Evolutionary conservation across 2,113 vertebrate species (phyloP).

Genomic region (Ailuropoda melanoleuca): DNA sequence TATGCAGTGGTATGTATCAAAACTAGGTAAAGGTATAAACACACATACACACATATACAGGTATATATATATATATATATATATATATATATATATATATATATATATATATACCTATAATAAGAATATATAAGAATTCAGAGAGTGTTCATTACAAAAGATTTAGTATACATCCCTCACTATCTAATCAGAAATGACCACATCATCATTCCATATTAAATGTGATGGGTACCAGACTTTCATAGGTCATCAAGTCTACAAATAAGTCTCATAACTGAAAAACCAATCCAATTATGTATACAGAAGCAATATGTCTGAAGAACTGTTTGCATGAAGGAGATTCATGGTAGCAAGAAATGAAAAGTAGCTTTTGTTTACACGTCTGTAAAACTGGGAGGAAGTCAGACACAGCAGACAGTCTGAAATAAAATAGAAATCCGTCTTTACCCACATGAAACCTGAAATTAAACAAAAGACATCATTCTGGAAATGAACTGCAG

Average conservation of each 20-base stretch:
- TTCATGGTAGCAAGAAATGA: background rate
- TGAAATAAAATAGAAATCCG: slow-evolving; percentile 5
- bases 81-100: too few relatives aligned
- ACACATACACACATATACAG: background rate
- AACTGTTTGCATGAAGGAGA: background rate
- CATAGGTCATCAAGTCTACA: background rate
- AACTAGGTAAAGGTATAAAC: background rate
- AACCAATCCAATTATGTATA: background rate
- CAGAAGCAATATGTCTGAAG: background rate
- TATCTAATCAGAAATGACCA: background rate
- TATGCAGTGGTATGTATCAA: background rate
- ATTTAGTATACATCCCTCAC: background rate
- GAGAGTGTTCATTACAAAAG: background rate
- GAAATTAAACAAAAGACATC: background rate
- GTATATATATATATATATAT: too few relatives aligned
- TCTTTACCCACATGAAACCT: background rate
- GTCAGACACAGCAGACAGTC: background rate
- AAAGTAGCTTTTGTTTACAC: background rate
- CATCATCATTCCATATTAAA: background rate
- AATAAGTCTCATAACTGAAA: background rate
- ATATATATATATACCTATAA: background rate
- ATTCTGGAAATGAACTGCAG: background rate
- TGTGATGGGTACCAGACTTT: background rate
- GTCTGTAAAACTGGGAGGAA: background rate
- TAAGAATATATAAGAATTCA: background rate